phyloP scores from a whole-genome alignment of 2,888 invertebrate genomes.

The Caenorhabditis afra region DNA sequence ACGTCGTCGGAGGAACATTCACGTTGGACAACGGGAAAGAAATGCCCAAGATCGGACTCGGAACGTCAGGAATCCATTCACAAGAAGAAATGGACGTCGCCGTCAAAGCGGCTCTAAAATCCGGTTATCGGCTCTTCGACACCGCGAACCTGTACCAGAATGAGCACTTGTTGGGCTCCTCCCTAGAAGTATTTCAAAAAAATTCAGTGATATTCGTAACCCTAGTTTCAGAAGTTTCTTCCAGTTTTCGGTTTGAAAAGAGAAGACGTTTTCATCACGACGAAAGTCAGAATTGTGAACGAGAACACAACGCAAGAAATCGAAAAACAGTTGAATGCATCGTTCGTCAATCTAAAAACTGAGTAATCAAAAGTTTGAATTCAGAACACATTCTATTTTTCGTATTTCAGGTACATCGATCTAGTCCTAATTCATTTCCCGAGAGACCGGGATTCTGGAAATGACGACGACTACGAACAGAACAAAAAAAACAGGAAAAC shows the following conservation, averaged over 20 bases:
- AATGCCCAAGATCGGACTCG: conserved; percentile 71
- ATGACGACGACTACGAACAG: conserved; percentile 45
- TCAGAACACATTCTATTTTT: neutral
- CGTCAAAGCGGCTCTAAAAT: conserved; percentile 62
- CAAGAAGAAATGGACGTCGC: conserved; percentile 61
- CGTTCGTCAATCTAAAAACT: conserved; percentile 63
- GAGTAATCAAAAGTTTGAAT: conserved; percentile 34
- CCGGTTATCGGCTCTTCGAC: conserved; percentile 87
- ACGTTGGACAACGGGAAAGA: conserved; percentile 55
- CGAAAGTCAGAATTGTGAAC: conserved; percentile 85
- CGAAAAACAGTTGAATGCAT: conserved; percentile 57
- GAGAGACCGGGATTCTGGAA: conserved; percentile 56
- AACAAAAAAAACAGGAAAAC: conserved; percentile 20
- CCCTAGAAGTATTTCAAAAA: conserved; percentile 80
- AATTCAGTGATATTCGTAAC: neutral
- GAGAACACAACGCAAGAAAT: conserved; percentile 56
- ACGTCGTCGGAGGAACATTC: conserved; percentile 53
- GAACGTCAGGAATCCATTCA: conserved; percentile 66
- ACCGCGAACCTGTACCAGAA: conserved; percentile 88
- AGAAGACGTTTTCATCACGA: conserved; percentile 88
- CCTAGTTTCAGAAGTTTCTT: conserved; percentile 83
- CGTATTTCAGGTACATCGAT: conserved; percentile 65
- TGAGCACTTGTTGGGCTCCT: conserved; percentile 85
- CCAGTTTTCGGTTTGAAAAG: conserved; percentile 86
- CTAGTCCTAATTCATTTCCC: conserved; percentile 68